These are phyloP conservation scores for Hylyphantes graminicola DNA, from an alignment of 1,140 invertebrate species.

Conservation along the genomic window DNA sequence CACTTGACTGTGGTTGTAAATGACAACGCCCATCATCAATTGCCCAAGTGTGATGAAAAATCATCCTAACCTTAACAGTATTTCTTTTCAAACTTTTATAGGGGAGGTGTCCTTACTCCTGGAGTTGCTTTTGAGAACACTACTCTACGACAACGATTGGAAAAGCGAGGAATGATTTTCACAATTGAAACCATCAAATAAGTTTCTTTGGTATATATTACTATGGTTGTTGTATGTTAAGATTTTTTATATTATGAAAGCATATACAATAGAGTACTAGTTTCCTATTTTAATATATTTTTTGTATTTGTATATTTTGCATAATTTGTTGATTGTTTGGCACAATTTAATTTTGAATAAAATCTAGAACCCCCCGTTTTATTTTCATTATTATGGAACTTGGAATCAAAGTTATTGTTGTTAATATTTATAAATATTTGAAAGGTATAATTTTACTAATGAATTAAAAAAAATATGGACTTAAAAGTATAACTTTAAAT, in stretches of 20 bases:
- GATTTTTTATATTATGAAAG: no score
- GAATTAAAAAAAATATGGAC: no score
- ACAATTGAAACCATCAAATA: conserved; percentile 64
- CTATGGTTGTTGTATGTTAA: neutral
- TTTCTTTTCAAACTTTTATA: conserved; percentile 68
- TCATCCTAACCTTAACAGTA: conserved; percentile 13
- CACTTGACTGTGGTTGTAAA: no score
- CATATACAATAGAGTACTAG: no score
- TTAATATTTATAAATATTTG: no score
- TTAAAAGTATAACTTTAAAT: no score
- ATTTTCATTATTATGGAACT: no score
- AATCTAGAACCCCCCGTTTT: no score
- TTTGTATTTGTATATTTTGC: neutral
- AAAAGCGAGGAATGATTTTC: conserved; percentile 74
- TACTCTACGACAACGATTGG: conserved; percentile 73
- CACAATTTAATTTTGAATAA: no score
- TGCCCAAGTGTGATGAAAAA: neutral
- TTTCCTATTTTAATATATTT: no score
- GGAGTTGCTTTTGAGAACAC: conserved; percentile 76
- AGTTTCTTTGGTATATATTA: neutral
- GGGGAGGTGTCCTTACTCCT: conserved; percentile 74
- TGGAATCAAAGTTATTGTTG: no score
- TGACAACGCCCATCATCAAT: neutral
- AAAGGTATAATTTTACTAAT: no score
- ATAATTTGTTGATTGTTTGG: neutral